Evolutionary conservation across 2,888 invertebrate species (phyloP).

Genomic region (Dryocosmus kuriphilus): DNA sequence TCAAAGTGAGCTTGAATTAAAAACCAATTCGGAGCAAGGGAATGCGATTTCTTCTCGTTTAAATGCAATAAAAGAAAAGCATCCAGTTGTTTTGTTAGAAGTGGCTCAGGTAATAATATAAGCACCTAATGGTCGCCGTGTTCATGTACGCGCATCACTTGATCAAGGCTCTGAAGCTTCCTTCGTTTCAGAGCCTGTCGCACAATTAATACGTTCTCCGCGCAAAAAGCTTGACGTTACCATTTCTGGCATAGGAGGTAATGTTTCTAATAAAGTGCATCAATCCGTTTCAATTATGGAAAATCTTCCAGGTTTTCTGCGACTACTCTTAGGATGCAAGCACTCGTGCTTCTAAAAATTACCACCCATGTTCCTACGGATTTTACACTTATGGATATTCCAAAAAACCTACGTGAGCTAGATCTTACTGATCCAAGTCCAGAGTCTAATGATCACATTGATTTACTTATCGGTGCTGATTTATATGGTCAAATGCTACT

Average conservation of each 20-base stretch:
- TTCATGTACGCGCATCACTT: too few relatives aligned
- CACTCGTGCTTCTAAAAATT: constrained; percentile 11
- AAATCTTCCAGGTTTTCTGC: background rate
- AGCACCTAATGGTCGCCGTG: too few relatives aligned
- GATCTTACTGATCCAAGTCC: constrained; percentile 21
- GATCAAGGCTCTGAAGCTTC: too few relatives aligned
- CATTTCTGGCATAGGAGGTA: constrained; percentile 22
- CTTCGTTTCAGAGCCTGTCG: constrained; percentile 40
- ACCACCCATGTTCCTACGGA: constrained; percentile 8
- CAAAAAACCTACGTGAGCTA: background rate
- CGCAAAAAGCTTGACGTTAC: background rate
- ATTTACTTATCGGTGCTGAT: constrained; percentile 30
- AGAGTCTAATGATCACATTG: background rate
- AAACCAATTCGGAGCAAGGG: background rate
- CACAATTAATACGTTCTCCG: constrained; percentile 36
- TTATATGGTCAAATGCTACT: too few relatives aligned
- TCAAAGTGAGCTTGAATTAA: background rate
- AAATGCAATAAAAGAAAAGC: background rate
- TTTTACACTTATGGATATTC: background rate
- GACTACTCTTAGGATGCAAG: background rate
- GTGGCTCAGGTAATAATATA: constrained; percentile 38
- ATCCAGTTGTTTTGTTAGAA: constrained; percentile 26
- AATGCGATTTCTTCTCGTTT: background rate
- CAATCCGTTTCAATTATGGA: background rate
- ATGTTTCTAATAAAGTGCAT: background rate